Base-by-base conservation (phyloP, 2,888 invertebrate species). In the Chymomyza amoena region DNA sequence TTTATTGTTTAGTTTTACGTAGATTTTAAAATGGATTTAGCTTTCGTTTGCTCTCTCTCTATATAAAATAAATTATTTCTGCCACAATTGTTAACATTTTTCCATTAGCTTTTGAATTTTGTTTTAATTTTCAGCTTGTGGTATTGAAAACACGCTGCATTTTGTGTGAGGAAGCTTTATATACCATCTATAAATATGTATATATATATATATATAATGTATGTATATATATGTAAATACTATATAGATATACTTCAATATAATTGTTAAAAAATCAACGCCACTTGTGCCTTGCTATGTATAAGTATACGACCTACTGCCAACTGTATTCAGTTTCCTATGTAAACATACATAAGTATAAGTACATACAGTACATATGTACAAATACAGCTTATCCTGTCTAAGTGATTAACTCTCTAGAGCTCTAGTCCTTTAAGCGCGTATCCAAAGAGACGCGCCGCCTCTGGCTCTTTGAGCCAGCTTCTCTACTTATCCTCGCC, bases 401-500 rank as follows among this genome's bases (percentile, higher is more conserved):
- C 51, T 66, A 52, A 66, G 56, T 28, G 13, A 69, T 61, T 66
- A 75, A 73, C 65, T 64, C 68, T 61, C 75, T 77, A 76, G 70
- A 76, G 70, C 76, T 70, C 69, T 76, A 65, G 36, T 71, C 73
- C 77, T 75, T 80, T 78, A 75, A 77, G 72, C 78, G 70, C 57
- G 71, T 78, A 75, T 76, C 52, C 57, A 62, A 54, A 9, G 9
- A 20, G 56, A 72, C 69, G 72, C 64, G 63, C 28, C 64, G 36
- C 61, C 36, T 61, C 54, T 50, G 68, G 72, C 80, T 81, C 75
- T 75, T 76, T 68, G 70, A 79, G 79, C 69, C 69, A 57, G 61
- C 36, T 61, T 39, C 10, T 77, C 79, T 90, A 90, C 81, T 90
- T 91, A 84, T 90, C 90, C 79, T 91, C 91, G 63, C 90, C 91